Percentiles rank a stretch among this genome's conserved stretches.
These are phyloP conservation scores for Ips typographus DNA, from an alignment of 1,140 invertebrate genomes.

Conservation along the genomic window DNA sequence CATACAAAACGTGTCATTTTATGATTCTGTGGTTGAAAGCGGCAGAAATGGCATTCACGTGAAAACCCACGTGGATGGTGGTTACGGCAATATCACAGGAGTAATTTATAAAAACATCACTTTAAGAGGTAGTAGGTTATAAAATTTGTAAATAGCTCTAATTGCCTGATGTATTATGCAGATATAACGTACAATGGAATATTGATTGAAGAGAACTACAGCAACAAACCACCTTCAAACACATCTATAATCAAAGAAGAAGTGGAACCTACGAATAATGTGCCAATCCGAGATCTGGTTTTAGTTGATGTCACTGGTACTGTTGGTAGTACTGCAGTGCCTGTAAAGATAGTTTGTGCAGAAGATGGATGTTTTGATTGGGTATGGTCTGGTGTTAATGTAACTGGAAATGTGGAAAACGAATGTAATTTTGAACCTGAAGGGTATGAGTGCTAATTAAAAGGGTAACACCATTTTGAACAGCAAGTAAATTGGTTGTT, in stretches of 20 bases:
- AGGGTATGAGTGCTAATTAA: conserved; percentile 10
- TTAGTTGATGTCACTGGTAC: conserved; percentile 14
- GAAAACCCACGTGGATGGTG: conserved; percentile 29
- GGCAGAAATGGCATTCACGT: conserved; percentile 24
- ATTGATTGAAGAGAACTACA: conserved; percentile 21
- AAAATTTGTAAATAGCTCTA: neutral
- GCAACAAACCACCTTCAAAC: conserved; percentile 9
- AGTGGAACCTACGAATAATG: conserved; percentile 16
- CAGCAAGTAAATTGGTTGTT: neutral
- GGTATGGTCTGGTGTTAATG: conserved; percentile 15
- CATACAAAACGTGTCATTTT: conserved; percentile 20
- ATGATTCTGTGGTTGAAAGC: conserved; percentile 5
- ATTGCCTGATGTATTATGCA: neutral
- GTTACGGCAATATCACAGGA: conserved; percentile 21
- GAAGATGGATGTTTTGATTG: conserved; percentile 23
- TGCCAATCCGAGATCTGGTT: conserved; percentile 18
- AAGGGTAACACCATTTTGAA: too few species aligned
- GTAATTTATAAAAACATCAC: conserved; percentile 26
- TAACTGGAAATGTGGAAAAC: conserved; percentile 8
- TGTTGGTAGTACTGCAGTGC: conserved; percentile 10
- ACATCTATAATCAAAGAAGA: neutral
- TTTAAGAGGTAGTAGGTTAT: conserved; percentile 9
- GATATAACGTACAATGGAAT: conserved; percentile 20
- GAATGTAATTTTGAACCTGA: conserved; percentile 21
- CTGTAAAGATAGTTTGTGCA: conserved; percentile 19